phyloP scores from a whole-genome alignment of 2,888 invertebrate genomes.

The Nomada lathburiana region DNA sequence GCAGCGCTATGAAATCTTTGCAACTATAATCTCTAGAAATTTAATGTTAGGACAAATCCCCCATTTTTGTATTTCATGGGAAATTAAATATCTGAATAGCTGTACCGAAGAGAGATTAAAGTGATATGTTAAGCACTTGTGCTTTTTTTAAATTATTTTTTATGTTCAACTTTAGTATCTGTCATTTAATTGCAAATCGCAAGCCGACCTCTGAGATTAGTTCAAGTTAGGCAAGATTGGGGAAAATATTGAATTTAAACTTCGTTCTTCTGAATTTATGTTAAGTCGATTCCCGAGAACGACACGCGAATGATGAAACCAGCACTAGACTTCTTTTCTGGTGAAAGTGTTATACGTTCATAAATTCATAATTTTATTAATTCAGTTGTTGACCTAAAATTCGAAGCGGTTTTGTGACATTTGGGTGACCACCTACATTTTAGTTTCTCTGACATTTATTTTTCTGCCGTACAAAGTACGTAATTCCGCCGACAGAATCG shows the following conservation, averaged over 20 bases:
- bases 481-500: too few species aligned
- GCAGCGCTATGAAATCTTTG: slow-evolving; percentile 10
- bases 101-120: too few species aligned
- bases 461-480: neutral
- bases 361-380: slow-evolving; percentile 18
- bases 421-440: neutral
- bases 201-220: too few species aligned
- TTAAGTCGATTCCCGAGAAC: neutral
- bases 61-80: neutral
- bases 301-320: neutral
- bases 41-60: neutral
- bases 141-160: too few species aligned
- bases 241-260: neutral
- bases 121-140: too few species aligned
- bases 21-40: neutral
- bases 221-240: too few species aligned
- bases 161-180: too few species aligned
- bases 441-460: neutral
- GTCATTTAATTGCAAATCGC: neutral
- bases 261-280: neutral
- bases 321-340: neutral
- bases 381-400: neutral
- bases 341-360: neutral
- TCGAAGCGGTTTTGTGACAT: neutral
- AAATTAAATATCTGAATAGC: neutral